phyloP scores from a whole-genome alignment of 1,140 invertebrate species.

The Zelostemma sp. region DNA sequence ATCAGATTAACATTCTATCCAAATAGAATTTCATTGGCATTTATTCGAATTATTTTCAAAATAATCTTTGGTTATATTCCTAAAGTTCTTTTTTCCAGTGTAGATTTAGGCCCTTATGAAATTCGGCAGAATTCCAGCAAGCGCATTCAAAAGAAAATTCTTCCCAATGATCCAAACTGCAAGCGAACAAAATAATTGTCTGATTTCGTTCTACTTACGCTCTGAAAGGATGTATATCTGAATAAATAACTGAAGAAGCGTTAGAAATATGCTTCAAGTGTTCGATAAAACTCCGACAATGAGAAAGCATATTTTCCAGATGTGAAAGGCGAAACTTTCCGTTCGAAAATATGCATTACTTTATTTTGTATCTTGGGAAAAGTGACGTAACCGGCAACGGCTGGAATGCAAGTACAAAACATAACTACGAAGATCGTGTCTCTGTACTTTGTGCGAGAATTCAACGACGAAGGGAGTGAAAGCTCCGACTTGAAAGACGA shows the following conservation, averaged over 20 bases:
- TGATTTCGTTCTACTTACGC: not conserved
- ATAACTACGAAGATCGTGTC: not conserved
- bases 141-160: too few relatives aligned
- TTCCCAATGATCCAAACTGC: too few relatives aligned
- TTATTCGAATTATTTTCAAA: too few relatives aligned
- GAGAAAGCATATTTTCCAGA: not conserved
- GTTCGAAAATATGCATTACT: not conserved
- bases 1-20: too few relatives aligned
- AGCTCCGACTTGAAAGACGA: constrained; percentile 11
- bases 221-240: not conserved
- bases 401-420: constrained; percentile 1
- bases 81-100: too few relatives aligned
- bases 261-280: not conserved
- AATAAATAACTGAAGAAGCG: not conserved
- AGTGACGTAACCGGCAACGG: constrained; percentile 1
- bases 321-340: constrained; percentile 6
- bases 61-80: too few relatives aligned
- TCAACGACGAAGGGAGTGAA: constrained; percentile 5
- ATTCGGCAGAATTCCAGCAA: too few relatives aligned
- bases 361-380: constrained; percentile 6
- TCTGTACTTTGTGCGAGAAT: not conserved
- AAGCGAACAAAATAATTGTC: not conserved
- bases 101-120: too few relatives aligned
- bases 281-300: not conserved
- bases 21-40: too few relatives aligned